Conservation (phyloP, 2,888 invertebrate species). For the Shargacucullia verbasci region DNA sequence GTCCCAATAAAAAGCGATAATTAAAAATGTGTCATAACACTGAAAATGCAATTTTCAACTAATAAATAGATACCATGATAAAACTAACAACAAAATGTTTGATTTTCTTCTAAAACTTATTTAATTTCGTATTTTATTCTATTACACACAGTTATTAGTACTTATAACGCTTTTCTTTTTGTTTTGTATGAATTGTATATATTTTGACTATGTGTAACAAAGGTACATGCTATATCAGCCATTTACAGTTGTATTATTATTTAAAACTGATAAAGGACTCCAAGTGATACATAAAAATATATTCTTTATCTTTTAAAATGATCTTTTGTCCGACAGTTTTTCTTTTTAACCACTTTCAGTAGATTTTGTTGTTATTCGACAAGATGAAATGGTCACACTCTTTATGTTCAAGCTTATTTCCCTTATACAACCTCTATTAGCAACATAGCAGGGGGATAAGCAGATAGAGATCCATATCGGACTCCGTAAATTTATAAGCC, state of each 20-base stretch:
- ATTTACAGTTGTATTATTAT: slow-evolving; percentile 21
- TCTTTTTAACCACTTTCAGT: slow-evolving; percentile 19
- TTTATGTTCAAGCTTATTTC: background rate
- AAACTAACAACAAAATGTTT: slow-evolving; percentile 17
- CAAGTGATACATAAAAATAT: slow-evolving; percentile 54
- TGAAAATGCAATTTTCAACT: slow-evolving; percentile 19
- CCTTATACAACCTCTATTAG: background rate
- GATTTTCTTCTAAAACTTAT: slow-evolving; percentile 10
- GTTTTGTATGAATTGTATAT: slow-evolving; percentile 21
- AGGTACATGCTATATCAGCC: slow-evolving; percentile 32
- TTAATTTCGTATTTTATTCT: slow-evolving; percentile 16
- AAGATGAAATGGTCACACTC: background rate
- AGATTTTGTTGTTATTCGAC: slow-evolving; percentile 49
- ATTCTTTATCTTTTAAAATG: slow-evolving; percentile 52
- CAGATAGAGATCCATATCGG: background rate
- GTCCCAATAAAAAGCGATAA: slow-evolving; percentile 12
- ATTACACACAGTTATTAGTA: slow-evolving; percentile 31
- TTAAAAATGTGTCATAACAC: slow-evolving; percentile 11
- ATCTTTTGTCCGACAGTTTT: slow-evolving; percentile 21
- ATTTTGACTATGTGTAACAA: slow-evolving; percentile 40
- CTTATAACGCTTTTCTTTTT: slow-evolving; percentile 27
- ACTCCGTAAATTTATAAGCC: background rate
- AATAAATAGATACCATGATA: slow-evolving; percentile 8
- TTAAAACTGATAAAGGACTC: slow-evolving; percentile 47
- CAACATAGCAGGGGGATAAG: background rate